Evolutionary conservation across 2,113 vertebrate genomes (phyloP).

Genomic region (Calypte anna): DNA sequence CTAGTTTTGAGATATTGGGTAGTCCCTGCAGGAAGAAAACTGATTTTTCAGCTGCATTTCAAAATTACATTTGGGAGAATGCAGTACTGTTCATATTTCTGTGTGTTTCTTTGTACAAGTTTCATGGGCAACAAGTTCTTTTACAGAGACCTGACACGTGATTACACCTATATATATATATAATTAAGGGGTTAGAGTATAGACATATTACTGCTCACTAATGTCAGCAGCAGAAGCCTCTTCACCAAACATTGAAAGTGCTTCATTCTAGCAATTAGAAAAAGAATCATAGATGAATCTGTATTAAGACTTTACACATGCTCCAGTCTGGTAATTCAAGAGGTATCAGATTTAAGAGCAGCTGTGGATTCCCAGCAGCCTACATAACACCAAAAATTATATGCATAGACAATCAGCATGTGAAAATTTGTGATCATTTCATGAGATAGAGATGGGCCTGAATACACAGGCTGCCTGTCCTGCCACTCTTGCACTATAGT

Average conservation of each 20-base stretch:
- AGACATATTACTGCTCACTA: slow-evolving; percentile 62
- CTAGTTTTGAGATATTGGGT: not conserved
- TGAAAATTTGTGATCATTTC: not conserved
- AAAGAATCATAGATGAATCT: slow-evolving; percentile 28
- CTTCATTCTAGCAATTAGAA: slow-evolving; percentile 67
- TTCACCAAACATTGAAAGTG: slow-evolving; percentile 64
- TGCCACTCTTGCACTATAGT: not conserved
- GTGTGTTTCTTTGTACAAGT: slow-evolving; percentile 44
- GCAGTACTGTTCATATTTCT: slow-evolving; percentile 53
- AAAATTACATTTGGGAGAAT: slow-evolving; percentile 21
- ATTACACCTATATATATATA: not conserved
- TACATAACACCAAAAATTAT: slow-evolving; percentile 49
- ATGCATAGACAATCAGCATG: not conserved
- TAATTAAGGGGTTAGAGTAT: slow-evolving; percentile 74
- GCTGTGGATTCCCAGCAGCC: slow-evolving; percentile 31
- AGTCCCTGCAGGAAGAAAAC: not conserved
- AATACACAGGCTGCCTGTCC: not conserved
- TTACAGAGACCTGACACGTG: slow-evolving; percentile 46
- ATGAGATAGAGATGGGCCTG: not conserved
- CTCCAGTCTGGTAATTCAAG: not conserved
- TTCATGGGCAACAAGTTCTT: slow-evolving; percentile 36
- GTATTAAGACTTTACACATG: slow-evolving; percentile 16
- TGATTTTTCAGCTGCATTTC: not conserved
- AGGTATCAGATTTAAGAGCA: slow-evolving; percentile 25
- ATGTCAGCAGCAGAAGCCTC: slow-evolving; percentile 67